Base-by-base conservation (phyloP, 1,140 invertebrate species). In the Cyrtorhinus lividipennis region DNA sequence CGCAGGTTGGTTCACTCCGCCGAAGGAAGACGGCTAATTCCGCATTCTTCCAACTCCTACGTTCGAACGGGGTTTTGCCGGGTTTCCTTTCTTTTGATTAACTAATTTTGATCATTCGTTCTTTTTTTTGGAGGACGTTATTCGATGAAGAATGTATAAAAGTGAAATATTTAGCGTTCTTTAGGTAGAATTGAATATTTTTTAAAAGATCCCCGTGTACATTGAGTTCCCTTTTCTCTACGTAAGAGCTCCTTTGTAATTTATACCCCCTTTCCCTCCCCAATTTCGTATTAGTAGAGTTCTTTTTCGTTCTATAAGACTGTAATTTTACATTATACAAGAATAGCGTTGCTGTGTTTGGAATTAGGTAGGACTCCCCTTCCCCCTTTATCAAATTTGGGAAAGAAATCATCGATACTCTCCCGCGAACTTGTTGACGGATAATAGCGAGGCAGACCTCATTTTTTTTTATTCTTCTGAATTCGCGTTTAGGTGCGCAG, bases 1-100 rank as follows among this genome's bases (percentile, higher is more conserved):
- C 73, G 3, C 69, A 89, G 87, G 87, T 68, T 90, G 87, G 87
- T 90, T 88, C 71, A 90, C 87, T 68, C 87, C 87, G 23, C 87
- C 87, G 10, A 90, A 90, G 73, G 87, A 89, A 78, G 87, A 90
- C 74, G 87, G 87, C 77, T 90, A 89, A 86, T 15, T 38, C 30
- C 25, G 5, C 27, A 13, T 53, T 26, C 58, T 30, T n/a, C n/a
- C n/a, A n/a, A n/a, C n/a, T n/a, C n/a, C n/a, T n/a, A n/a, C n/a
- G n/a, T n/a, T n/a, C n/a, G n/a, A n/a, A n/a, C n/a, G n/a, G n/a
- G n/a, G n/a, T n/a, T n/a, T n/a, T n/a, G n/a, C n/a, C n/a, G n/a
- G n/a, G n/a, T n/a, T n/a, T n/a, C n/a, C n/a, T n/a, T n/a, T n/a
- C n/a, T 30, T 13, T 10, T 10, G 38, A 44, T n/a, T 10, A 44